Conservation (phyloP, 2,797 vertebrate species). For the Sebastes variabilis region DNA sequence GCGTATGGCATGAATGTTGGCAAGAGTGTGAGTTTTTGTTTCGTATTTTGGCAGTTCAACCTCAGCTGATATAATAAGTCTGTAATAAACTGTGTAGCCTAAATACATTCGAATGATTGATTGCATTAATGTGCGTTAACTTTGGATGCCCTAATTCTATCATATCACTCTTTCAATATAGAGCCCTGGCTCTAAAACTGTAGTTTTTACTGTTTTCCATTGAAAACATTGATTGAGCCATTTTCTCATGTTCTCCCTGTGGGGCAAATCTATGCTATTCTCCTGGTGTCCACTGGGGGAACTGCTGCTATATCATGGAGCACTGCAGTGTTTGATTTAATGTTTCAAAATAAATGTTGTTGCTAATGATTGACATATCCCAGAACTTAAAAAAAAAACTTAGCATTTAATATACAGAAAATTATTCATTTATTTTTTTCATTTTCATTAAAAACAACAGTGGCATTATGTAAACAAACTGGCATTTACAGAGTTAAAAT, state of each 20-base stretch:
- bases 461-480: too few species aligned
- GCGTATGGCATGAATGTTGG: neutral
- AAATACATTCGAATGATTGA: neutral
- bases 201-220: neutral
- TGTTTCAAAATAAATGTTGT: neutral
- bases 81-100: neutral
- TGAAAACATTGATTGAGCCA: neutral
- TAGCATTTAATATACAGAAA: neutral
- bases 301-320: neutral
- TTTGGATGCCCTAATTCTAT: neutral
- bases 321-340: neutral
- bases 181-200: neutral
- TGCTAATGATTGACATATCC: neutral
- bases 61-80: neutral
- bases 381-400: neutral
- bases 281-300: neutral
- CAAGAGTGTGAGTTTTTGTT: neutral
- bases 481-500: too few species aligned
- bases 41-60: neutral
- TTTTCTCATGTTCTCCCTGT: neutral
- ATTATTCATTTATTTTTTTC: too few species aligned
- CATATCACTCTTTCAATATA: neutral
- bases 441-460: too few species aligned
- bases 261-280: neutral
- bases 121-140: too few species aligned